Percentiles rank a stretch among this genome's conserved stretches.
Evolutionary conservation across 2,113 vertebrate species (phyloP).

Genomic region (Alethe castanea): DNA sequence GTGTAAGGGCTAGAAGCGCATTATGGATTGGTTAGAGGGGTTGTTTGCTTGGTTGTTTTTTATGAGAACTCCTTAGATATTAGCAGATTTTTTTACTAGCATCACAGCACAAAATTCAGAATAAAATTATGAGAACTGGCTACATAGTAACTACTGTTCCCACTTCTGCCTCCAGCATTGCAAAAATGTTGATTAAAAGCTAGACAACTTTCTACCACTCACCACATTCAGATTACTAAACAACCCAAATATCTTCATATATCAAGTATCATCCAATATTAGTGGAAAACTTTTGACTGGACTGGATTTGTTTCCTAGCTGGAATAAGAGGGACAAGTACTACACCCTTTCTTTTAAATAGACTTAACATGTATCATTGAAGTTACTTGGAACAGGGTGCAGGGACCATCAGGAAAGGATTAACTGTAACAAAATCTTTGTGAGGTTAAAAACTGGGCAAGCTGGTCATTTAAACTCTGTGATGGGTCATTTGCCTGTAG

Average conservation of each 20-base stretch:
- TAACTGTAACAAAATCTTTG: constrained; percentile 34
- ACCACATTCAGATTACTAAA: neutral
- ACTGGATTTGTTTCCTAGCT: neutral
- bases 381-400: constrained; percentile 11
- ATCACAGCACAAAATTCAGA: neutral
- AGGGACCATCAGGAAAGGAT: constrained; percentile 22
- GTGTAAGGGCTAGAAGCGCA: neutral
- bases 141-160: neutral
- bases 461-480: neutral
- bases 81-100: neutral
- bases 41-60: neutral
- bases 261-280: neutral
- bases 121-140: neutral
- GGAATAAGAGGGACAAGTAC: neutral
- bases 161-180: neutral
- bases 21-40: neutral
- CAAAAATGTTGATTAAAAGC: neutral
- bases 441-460: constrained; percentile 30
- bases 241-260: neutral
- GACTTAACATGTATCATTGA: neutral
- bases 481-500: neutral
- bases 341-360: constrained; percentile 55
- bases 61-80: neutral
- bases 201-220: neutral
- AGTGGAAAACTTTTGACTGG: neutral